A percentile compares a stretch with the other conserved stretches of the same genome.
These are phyloP conservation scores for Esperia sulphurella DNA, from an alignment of 2,888 invertebrate species.

Conservation along the genomic window DNA sequence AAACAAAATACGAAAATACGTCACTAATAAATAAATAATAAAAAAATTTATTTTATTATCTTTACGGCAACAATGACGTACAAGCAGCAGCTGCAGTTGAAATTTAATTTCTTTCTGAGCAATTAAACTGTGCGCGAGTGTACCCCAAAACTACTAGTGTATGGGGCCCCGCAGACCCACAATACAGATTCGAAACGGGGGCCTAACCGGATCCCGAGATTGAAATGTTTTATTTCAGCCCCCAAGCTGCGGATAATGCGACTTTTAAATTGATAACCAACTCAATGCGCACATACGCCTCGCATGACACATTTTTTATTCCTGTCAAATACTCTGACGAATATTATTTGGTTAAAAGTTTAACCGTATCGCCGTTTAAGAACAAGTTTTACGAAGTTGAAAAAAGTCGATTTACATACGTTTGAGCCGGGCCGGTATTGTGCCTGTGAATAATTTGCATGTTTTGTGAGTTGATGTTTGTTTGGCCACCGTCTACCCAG, in stretches of 20 bases:
- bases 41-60: too few relatives aligned
- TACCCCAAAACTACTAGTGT: slow-evolving; percentile 65
- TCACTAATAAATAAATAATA: too few relatives aligned
- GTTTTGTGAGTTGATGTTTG: slow-evolving; percentile 48
- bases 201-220: slow-evolving; percentile 77
- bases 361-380: slow-evolving; percentile 66
- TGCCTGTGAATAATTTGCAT: slow-evolving; percentile 41
- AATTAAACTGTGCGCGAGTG: slow-evolving; percentile 30
- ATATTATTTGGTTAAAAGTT: slow-evolving; percentile 70
- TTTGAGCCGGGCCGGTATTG: slow-evolving; percentile 25
- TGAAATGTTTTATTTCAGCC: slow-evolving; percentile 75
- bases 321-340: slow-evolving; percentile 37
- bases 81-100: background rate
- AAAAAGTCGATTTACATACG: slow-evolving; percentile 49
- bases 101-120: background rate
- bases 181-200: slow-evolving; percentile 71
- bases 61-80: too few relatives aligned
- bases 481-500: slow-evolving; percentile 55
- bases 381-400: slow-evolving; percentile 21
- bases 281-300: slow-evolving; percentile 44
- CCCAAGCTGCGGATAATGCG: slow-evolving; percentile 56
- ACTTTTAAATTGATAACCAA: slow-evolving; percentile 77
- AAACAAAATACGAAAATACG: too few relatives aligned
- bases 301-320: slow-evolving; percentile 53
- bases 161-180: slow-evolving; percentile 72